These are phyloP conservation scores for Graphium colonna DNA, from an alignment of 2,888 invertebrate species.

Conservation along the genomic window DNA sequence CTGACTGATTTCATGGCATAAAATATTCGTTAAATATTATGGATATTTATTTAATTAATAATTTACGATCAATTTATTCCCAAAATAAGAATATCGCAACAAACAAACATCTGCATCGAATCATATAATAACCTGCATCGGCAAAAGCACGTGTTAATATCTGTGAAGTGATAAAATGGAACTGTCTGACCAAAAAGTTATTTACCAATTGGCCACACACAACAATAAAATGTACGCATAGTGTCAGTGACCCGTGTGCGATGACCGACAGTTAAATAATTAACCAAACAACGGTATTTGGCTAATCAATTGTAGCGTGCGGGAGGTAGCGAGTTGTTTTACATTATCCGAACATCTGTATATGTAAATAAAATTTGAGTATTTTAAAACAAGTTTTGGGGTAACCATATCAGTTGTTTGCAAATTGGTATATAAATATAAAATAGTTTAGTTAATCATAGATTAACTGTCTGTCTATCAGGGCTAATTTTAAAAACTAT, in stretches of 20 bases:
- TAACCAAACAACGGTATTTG: conserved; percentile 65
- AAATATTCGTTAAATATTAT: too few species aligned
- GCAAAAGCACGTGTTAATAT: conserved; percentile 31
- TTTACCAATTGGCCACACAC: conserved; percentile 46
- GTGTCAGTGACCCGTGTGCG: conserved; percentile 56
- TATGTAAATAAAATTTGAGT: too few species aligned
- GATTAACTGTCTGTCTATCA: too few species aligned
- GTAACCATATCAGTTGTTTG: too few species aligned
- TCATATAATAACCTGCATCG: conserved; percentile 19
- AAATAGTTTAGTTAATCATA: too few species aligned
- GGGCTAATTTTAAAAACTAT: too few species aligned
- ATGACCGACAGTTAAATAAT: conserved; percentile 62
- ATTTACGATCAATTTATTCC: too few species aligned
- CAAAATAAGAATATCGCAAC: too few species aligned
- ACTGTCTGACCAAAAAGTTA: conserved; percentile 26
- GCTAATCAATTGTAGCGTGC: conserved; percentile 41
- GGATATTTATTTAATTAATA: too few species aligned
- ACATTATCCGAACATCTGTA: neutral
- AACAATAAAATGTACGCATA: conserved; percentile 44
- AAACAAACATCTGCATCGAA: conserved; percentile 18
- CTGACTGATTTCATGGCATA: too few species aligned
- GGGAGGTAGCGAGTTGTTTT: conserved; percentile 34
- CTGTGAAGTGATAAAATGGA: conserved; percentile 30
- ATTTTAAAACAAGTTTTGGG: too few species aligned
- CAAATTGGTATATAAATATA: too few species aligned